Conservation (phyloP, 2,888 invertebrate genomes). For the Thymelicus lineola region DNA sequence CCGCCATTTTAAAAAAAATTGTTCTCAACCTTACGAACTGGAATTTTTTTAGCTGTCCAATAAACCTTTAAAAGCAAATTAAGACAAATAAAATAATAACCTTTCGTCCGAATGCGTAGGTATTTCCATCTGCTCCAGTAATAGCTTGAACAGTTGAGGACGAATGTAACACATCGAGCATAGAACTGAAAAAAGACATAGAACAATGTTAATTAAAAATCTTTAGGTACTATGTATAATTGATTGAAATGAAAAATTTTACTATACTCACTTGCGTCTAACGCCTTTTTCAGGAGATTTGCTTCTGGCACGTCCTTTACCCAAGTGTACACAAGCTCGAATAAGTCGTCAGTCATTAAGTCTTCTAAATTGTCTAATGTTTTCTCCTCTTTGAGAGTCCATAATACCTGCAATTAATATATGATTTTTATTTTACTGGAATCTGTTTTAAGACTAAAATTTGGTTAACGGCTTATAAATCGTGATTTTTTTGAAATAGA, state of each 20-base stretch:
- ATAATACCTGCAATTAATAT: conserved; percentile 64
- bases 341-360: conserved; percentile 90
- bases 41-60: too few relatives aligned
- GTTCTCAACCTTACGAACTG: too few relatives aligned
- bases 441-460: too few relatives aligned
- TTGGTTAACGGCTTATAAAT: too few relatives aligned
- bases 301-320: conserved; percentile 88
- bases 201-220: not conserved
- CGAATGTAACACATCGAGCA: conserved; percentile 95
- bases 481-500: too few relatives aligned
- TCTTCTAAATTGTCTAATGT: conserved; percentile 87
- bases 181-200: conserved; percentile 80
- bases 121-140: conserved; percentile 90
- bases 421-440: not conserved
- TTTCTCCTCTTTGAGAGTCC: conserved; percentile 87
- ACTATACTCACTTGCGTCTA: conserved; percentile 87
- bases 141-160: conserved; percentile 89
- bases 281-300: conserved; percentile 91
- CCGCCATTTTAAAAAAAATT: too few relatives aligned
- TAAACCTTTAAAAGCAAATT: too few relatives aligned
- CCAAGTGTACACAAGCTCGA: conserved; percentile 92
- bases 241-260: not conserved
- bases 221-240: too few relatives aligned
- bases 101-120: conserved; percentile 73
- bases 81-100: conserved; percentile 47